A percentile compares a stretch with the other conserved stretches of the same genome.
phyloP scores from a whole-genome alignment of 2,888 invertebrate genomes.

The Drosophila hamatofila region DNA sequence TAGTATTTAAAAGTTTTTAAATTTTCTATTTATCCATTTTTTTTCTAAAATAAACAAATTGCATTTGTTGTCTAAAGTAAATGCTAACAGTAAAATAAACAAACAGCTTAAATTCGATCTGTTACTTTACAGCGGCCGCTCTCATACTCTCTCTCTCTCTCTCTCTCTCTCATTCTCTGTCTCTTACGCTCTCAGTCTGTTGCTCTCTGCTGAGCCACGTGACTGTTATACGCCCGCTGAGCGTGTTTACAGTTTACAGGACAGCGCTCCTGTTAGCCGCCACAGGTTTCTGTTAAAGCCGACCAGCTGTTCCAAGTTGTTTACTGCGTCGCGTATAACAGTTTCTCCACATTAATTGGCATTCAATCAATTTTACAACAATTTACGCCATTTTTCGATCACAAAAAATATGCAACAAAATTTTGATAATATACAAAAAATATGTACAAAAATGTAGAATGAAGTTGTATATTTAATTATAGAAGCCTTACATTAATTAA shows the following conservation, averaged over 20 bases:
- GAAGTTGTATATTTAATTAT: too few species aligned
- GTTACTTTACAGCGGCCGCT: slow-evolving; percentile 31
- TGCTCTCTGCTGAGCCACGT: slow-evolving; percentile 40
- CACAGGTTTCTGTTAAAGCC: slow-evolving; percentile 64
- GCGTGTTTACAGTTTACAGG: slow-evolving; percentile 43
- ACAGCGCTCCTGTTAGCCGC: slow-evolving; percentile 62
- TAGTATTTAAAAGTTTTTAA: neutral
- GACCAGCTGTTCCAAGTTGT: slow-evolving; percentile 62
- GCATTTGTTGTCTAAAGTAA: slow-evolving; percentile 18
- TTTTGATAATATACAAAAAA: neutral
- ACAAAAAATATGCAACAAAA: neutral
- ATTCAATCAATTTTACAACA: slow-evolving; percentile 22
- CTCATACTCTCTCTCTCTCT: neutral
- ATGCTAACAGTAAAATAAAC: slow-evolving; percentile 20
- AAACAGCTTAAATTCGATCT: slow-evolving; percentile 19
- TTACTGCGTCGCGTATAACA: slow-evolving; percentile 56
- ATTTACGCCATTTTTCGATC: neutral
- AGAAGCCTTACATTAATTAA: neutral
- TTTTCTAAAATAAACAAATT: neutral
- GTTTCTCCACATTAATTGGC: slow-evolving; percentile 23
- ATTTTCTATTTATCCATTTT: neutral
- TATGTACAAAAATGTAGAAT: too few species aligned
- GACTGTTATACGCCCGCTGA: slow-evolving; percentile 51
- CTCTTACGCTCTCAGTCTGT: slow-evolving; percentile 11
- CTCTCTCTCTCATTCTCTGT: neutral